These are phyloP conservation scores for Conus betulinus DNA, from an alignment of 1,140 invertebrate species.

Conservation along the genomic window DNA sequence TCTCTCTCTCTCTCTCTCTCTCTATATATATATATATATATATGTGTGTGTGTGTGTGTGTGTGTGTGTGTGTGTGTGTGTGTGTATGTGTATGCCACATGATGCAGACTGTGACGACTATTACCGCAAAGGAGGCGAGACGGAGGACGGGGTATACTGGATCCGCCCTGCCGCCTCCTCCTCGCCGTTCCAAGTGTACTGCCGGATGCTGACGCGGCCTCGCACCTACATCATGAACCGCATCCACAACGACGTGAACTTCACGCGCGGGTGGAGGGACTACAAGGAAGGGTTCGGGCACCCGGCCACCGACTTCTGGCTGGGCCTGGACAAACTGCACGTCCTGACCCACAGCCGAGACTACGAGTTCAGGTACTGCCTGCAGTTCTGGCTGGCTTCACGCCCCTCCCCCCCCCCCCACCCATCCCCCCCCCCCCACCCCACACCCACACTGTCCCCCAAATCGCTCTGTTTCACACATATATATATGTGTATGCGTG, in stretches of 20 bases:
- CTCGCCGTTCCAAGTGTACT: conserved; percentile 15
- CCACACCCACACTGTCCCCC: too few species aligned
- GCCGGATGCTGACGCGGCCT: conserved; percentile 14
- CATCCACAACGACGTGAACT: conserved; percentile 17
- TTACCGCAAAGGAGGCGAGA: background rate
- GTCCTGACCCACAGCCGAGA: conserved; percentile 9
- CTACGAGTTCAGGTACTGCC: conserved; percentile 19
- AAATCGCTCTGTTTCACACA: background rate
- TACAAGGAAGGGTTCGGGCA: conserved; percentile 35
- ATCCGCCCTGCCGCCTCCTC: background rate
- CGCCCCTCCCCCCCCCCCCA: too few species aligned
- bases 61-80: too few species aligned
- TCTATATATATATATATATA: too few species aligned
- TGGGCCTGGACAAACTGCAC: conserved; percentile 34
- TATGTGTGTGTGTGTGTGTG: too few species aligned
- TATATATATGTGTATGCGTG: too few species aligned
- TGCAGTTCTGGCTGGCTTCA: too few species aligned
- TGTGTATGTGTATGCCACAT: too few species aligned
- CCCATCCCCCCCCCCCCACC: too few species aligned
- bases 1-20: too few species aligned
- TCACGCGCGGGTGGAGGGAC: conserved; percentile 25
- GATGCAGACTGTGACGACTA: conserved; percentile 25
- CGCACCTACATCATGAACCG: conserved; percentile 39
- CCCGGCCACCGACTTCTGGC: conserved; percentile 24
- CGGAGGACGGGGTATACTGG: conserved; percentile 20